Conservation (phyloP, 2,888 invertebrate genomes). For the Lithophane leautieri region DNA sequence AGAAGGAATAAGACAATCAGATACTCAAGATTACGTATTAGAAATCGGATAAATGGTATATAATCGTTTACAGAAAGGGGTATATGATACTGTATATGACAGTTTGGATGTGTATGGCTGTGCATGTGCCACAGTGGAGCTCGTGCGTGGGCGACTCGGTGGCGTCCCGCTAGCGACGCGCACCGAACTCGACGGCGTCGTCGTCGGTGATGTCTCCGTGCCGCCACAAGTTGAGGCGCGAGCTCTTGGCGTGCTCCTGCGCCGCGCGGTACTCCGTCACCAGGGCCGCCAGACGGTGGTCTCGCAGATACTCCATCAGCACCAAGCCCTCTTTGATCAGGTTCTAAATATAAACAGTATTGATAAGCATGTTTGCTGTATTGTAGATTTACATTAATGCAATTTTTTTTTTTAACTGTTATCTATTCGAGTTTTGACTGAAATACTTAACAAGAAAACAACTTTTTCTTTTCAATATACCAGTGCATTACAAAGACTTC, state of each 20-base stretch:
- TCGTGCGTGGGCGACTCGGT: constrained; percentile 72
- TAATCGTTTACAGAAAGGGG: constrained; percentile 74
- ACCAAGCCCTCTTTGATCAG: constrained; percentile 96
- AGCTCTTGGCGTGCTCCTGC: constrained; percentile 96
- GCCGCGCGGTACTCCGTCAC: constrained; percentile 95
- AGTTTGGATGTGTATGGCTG: constrained; percentile 72
- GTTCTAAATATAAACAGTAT: constrained; percentile 81
- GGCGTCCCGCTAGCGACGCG: constrained; percentile 84
- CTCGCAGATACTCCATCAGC: constrained; percentile 94
- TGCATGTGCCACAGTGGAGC: constrained; percentile 78
- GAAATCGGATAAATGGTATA: constrained; percentile 51
- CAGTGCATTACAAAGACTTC: neutral
- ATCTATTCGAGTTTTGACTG: neutral
- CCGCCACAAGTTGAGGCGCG: constrained; percentile 98
- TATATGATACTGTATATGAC: constrained; percentile 74
- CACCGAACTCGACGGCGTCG: constrained; percentile 92
- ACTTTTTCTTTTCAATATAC: constrained; percentile 8
- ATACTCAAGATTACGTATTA: constrained; percentile 49
- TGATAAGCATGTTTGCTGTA: neutral
- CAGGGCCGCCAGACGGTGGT: constrained; percentile 94
- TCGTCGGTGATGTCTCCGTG: constrained; percentile 99
- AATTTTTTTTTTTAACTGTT: neutral
- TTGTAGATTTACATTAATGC: neutral
- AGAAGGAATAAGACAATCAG: constrained; percentile 31
- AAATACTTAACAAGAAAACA: neutral